Base-by-base conservation (phyloP, 2,888 invertebrate species). In the Glaucopsyche alexis region DNA sequence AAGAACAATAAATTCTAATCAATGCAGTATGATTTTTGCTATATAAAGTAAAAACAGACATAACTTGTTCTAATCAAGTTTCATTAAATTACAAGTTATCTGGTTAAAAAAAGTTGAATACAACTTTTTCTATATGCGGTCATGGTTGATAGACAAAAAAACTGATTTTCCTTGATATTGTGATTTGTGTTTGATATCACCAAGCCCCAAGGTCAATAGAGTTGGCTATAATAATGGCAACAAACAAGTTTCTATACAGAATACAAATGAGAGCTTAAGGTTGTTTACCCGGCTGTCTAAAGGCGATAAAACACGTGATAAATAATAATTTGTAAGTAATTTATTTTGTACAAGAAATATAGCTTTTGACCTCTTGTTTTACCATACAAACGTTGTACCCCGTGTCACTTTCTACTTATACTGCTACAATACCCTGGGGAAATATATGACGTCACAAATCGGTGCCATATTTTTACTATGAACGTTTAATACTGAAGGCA, bases 161-260 rank as follows among this genome's bases (percentile, higher is more conserved):
- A 38, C 29, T 7, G 29, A 29, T 38, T 60, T 60, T 60, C 14
- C 29, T 60, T 47, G 47, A 47, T 11, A 47, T 47, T 47, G 47
- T 1, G 2, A 29, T 16, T 16, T 52, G 52, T 52, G 9, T 55
- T 29, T 60, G 29, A 60, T 60, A 29, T 11, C 60, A 29, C 60
- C 60, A 60, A 60, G 60, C 60, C 11, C 60, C 60, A 60, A 60
- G 60, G 60, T 60, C 60, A 60, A 60, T 47, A 38, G 19, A 55
- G 55, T 55, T 38, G 60, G 60, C 8, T 13, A 38, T 13, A 38
- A 29, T 60, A 60, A 60, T 60, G 60, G 60, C 29, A 14, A 60
- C 60, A 38, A 60, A 60, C 70, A 70, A 38, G 70, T 50, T 70
- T 50, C 29, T 70, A 50, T 38, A 50, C 40, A 50, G 60, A 60